Conservation (phyloP, 2,888 invertebrate genomes). For the Ptilodon capucinus region DNA sequence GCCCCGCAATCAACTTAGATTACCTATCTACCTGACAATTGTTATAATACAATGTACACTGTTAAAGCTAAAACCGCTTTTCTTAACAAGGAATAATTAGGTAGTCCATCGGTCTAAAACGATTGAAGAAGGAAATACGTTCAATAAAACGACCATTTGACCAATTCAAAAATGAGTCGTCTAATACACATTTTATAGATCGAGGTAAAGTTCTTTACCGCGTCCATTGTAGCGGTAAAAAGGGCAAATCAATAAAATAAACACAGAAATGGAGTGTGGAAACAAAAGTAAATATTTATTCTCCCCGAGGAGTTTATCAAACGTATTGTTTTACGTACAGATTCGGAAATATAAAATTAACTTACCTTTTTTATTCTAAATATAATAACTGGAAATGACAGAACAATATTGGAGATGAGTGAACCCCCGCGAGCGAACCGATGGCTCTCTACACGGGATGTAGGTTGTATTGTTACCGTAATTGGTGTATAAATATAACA, state of each 20-base stretch:
- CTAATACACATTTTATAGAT: too few relatives aligned
- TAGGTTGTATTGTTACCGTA: conserved; percentile 12
- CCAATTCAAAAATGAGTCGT: too few relatives aligned
- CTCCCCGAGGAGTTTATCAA: neutral
- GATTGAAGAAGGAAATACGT: too few relatives aligned
- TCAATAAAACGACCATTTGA: too few relatives aligned
- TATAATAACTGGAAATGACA: conserved; percentile 24
- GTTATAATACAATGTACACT: neutral
- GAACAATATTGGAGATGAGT: conserved; percentile 19
- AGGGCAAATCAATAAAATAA: neutral
- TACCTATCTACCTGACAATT: conserved; percentile 12
- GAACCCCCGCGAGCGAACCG: conserved; percentile 19
- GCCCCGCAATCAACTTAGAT: conserved; percentile 14
- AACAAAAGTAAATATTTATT: neutral
- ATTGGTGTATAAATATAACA: conserved; percentile 11
- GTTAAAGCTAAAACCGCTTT: conserved; percentile 1
- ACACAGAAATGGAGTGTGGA: neutral
- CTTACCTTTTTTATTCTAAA: conserved; percentile 1
- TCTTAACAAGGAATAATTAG: neutral
- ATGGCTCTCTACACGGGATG: conserved; percentile 4
- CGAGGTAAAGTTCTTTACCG: too few relatives aligned
- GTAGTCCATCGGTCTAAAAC: too few relatives aligned
- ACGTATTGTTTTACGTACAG: conserved; percentile 6
- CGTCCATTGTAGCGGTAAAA: too few relatives aligned
- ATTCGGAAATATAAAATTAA: conserved; percentile 1